phyloP scores from a whole-genome alignment of 2,888 invertebrate species.

The Leptopilina syphax region DNA sequence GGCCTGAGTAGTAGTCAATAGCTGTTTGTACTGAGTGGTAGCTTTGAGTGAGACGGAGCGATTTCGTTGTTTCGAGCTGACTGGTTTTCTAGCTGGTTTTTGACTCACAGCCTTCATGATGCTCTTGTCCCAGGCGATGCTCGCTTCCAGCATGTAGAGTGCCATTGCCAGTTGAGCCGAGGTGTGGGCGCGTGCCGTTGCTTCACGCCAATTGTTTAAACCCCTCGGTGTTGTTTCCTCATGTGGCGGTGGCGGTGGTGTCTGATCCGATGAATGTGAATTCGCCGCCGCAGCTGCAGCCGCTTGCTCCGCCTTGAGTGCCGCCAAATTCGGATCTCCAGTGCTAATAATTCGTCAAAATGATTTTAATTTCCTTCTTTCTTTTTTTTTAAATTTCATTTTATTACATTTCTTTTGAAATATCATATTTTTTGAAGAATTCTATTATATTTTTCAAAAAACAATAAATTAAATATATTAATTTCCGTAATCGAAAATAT shows the following conservation, averaged over 20 bases:
- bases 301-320: constrained; percentile 78
- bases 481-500: too few species aligned
- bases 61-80: constrained; percentile 75
- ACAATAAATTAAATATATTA: too few species aligned
- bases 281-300: constrained; percentile 73
- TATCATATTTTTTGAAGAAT: too few species aligned
- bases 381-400: too few species aligned
- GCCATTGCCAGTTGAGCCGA: constrained; percentile 95
- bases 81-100: constrained; percentile 74
- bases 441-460: too few species aligned
- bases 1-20: constrained; percentile 75
- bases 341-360: constrained; percentile 72
- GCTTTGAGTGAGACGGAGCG: constrained; percentile 76
- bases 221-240: constrained; percentile 86
- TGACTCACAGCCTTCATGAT: constrained; percentile 98
- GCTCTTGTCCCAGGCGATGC: constrained; percentile 99
- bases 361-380: too few species aligned
- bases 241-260: constrained; percentile 70
- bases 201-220: constrained; percentile 92
- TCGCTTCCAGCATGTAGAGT: constrained; percentile 91
- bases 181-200: constrained; percentile 89
- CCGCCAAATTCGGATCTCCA: constrained; percentile 82
- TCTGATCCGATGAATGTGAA: constrained; percentile 73
- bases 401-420: too few species aligned
- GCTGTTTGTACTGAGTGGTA: constrained; percentile 75